Base-by-base conservation (phyloP, 2,888 invertebrate species). In the Cheilosia soror region DNA sequence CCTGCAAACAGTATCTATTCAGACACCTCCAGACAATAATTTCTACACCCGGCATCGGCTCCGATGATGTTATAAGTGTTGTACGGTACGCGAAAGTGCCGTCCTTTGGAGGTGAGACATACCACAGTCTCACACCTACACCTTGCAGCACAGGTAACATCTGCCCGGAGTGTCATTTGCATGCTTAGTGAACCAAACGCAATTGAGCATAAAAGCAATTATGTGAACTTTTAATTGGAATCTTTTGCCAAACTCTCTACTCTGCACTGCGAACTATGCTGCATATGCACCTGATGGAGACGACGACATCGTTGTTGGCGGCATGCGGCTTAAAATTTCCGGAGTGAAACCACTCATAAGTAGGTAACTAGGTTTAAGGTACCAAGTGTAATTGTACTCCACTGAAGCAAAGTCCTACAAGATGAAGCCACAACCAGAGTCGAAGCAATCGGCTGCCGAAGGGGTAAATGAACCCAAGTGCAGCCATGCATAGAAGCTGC, bases 181-280 rank as follows among this genome's bases (percentile, higher is more conserved):
- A 75, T 84, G 75, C 69, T 73, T 73, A 75, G 73, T 79, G 68
- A 69, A 53, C 75, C 69, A 47, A 75, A 60, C 57, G 79, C 84
- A 78, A 84, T 84, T 84, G 84, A 75, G 84, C 84, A 84, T 84
- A 79, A 84, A 84, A 84, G 84, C 84, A 79, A 84, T 84, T 84
- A 84, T 79, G 73, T 73, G 79, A 84, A 84, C 84, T 84, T 79
- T 84, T 84, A 84, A 84, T 84, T 84, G 84, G 84, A 79, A 84
- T 84, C 73, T 69, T 69, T 71, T 66, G 76, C 57, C 71, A 25
- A 63, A 57, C 37, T 60, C 51, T 37, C 58, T 44, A 62, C 69
- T 60, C 53, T 77, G 69, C 68, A 20, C 15, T 15, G 15, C 7
- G 62, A 42, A 44, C 31, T 13, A 29, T 62, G 11, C n/a, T 62